Percentiles rank a stretch among this genome's conserved stretches.
Conservation (phyloP, 2,888 invertebrate species). For the Tenthredo notha region DNA sequence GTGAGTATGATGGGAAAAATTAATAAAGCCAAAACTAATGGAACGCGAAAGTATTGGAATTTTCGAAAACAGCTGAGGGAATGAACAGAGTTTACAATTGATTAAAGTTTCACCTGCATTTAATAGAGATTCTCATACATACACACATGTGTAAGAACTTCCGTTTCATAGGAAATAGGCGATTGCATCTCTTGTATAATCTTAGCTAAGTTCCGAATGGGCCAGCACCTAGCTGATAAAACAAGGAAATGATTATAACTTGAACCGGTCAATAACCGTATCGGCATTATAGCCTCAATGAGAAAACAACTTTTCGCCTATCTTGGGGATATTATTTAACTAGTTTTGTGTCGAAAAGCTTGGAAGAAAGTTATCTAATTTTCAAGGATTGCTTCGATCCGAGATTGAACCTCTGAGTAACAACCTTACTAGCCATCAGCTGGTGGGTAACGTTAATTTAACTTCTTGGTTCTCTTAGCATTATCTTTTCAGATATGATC, state of each 20-base stretch:
- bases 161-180: not conserved
- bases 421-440: slow-evolving; percentile 34
- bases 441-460: slow-evolving; percentile 23
- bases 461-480: slow-evolving; percentile 6
- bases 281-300: slow-evolving; percentile 51
- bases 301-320: not conserved
- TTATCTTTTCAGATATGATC: slow-evolving; percentile 17
- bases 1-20: not conserved
- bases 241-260: slow-evolving; percentile 57
- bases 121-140: not conserved
- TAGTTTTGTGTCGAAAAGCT: slow-evolving; percentile 25
- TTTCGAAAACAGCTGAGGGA: not conserved
- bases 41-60: not conserved
- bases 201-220: not conserved
- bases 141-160: not conserved
- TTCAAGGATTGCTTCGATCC: slow-evolving; percentile 1
- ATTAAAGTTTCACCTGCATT: not conserved
- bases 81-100: not conserved
- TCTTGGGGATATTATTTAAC: not conserved
- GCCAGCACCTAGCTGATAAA: slow-evolving; percentile 30
- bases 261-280: slow-evolving; percentile 55
- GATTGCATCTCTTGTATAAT: not conserved
- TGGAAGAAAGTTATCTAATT: slow-evolving; percentile 23
- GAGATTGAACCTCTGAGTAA: slow-evolving; percentile 13
- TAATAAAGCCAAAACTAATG: not conserved